These are phyloP conservation scores for Pemphigus obesinymphae DNA, from an alignment of 1,140 invertebrate species.

Conservation along the genomic window DNA sequence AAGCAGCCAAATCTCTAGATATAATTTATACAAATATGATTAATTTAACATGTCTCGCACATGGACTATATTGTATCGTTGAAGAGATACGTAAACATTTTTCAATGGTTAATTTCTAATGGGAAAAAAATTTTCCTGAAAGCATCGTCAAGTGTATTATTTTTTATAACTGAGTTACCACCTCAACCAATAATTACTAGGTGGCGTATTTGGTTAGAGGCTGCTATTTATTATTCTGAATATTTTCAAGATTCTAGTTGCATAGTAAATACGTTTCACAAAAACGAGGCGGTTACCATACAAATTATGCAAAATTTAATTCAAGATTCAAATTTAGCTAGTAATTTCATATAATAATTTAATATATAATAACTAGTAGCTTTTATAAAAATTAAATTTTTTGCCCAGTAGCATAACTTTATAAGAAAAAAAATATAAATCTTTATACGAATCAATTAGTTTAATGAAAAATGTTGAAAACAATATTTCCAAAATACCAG, in stretches of 20 bases:
- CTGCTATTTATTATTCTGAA: neutral
- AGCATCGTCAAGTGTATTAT: too few species aligned
- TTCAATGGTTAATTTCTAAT: too few species aligned
- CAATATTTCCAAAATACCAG: neutral
- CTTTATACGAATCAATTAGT: neutral
- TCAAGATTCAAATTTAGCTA: neutral
- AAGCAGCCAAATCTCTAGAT: neutral
- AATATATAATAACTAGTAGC: too few species aligned
- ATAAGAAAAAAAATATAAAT: neutral
- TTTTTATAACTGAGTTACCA: neutral
- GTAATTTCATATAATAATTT: too few species aligned
- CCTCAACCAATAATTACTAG: neutral
- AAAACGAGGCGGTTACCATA: neutral
- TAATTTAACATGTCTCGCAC: too few species aligned
- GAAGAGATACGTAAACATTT: too few species aligned
- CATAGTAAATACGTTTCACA: neutral
- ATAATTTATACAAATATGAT: neutral
- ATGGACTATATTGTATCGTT: too few species aligned
- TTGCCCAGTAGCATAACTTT: neutral
- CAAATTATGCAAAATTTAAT: neutral
- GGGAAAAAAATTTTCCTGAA: too few species aligned
- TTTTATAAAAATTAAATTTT: neutral
- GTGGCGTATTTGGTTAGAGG: neutral
- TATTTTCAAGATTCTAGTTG: neutral
- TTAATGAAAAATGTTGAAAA: neutral